Percentiles rank a stretch among this genome's conserved stretches.
Evolutionary conservation across 92 coral and sea anemone species (phyloP).

Genomic region (Palythoa heliodiscus): DNA sequence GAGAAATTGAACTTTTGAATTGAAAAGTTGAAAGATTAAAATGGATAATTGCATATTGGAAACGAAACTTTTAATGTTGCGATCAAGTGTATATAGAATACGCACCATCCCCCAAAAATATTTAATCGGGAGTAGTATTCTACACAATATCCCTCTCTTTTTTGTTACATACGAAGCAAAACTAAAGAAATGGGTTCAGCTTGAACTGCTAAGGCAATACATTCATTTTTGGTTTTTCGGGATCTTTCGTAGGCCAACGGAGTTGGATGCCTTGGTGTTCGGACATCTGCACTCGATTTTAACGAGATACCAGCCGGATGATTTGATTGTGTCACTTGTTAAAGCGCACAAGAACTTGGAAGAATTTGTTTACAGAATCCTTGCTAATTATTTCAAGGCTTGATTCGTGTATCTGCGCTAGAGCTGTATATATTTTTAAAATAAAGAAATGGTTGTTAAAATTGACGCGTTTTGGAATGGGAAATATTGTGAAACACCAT

Average conservation of each 20-base stretch:
- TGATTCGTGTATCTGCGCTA: not conserved
- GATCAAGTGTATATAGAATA: no score
- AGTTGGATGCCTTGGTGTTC: slow-evolving; percentile 80
- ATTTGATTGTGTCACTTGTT: slow-evolving; percentile 62
- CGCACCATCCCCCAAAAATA: no score
- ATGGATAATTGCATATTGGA: no score
- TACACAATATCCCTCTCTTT: no score
- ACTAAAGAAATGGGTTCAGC: no score
- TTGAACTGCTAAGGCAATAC: not conserved
- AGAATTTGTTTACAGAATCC: slow-evolving; percentile 70
- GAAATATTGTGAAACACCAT: no score
- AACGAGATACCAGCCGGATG: slow-evolving; percentile 76
- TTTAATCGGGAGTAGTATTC: no score
- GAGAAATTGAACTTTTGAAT: no score
- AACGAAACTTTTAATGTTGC: no score
- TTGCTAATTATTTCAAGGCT: slow-evolving; percentile 42
- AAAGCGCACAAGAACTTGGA: slow-evolving; percentile 66
- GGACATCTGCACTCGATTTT: slow-evolving; percentile 78
- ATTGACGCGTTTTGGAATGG: not conserved
- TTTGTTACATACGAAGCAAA: no score
- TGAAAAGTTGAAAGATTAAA: no score
- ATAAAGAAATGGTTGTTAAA: not conserved
- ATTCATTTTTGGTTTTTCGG: not conserved
- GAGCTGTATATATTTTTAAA: slow-evolving; percentile 12
- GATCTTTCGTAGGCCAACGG: slow-evolving; percentile 64